phyloP scores from a whole-genome alignment of 2,113 vertebrate genomes.

The Oncorhynchus nerka region DNA sequence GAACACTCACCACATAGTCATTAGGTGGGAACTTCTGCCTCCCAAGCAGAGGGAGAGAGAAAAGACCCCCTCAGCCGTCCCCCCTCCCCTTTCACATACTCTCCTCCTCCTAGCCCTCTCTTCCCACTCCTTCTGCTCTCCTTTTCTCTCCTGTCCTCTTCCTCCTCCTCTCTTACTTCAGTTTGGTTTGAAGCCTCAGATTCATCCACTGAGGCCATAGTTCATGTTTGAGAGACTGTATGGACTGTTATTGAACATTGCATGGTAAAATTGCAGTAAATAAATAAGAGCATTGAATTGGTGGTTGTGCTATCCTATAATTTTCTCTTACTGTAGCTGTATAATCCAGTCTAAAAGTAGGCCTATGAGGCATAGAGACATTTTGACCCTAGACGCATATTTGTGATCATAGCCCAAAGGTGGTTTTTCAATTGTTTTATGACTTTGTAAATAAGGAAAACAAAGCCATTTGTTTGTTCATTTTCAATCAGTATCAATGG shows the following conservation, averaged over 20 bases:
- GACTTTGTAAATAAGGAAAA: not conserved
- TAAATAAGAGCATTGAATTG: no score
- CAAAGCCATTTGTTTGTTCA: not conserved
- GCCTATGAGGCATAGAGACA: not conserved
- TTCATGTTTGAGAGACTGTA: not conserved
- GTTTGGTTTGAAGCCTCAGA: not conserved
- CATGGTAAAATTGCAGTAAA: no score
- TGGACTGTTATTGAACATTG: no score
- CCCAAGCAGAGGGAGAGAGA: constrained; percentile 15
- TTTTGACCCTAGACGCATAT: not conserved
- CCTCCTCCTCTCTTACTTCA: not conserved
- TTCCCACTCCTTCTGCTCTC: not conserved
- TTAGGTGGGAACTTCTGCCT: constrained; percentile 60
- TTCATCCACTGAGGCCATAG: not conserved
- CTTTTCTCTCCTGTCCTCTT: not conserved
- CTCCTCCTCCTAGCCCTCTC: constrained; percentile 4
- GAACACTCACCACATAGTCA: constrained; percentile 69
- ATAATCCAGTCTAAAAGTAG: not conserved
- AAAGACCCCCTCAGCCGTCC: not conserved
- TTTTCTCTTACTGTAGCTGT: no score
- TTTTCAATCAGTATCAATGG: no score
- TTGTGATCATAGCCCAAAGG: not conserved
- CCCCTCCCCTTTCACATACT: constrained; percentile 9
- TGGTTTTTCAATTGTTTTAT: not conserved
- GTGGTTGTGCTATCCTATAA: no score